These are phyloP conservation scores for Rattus norvegicus DNA, from an alignment of 2,113 vertebrate genomes.

Conservation along the genomic window DNA sequence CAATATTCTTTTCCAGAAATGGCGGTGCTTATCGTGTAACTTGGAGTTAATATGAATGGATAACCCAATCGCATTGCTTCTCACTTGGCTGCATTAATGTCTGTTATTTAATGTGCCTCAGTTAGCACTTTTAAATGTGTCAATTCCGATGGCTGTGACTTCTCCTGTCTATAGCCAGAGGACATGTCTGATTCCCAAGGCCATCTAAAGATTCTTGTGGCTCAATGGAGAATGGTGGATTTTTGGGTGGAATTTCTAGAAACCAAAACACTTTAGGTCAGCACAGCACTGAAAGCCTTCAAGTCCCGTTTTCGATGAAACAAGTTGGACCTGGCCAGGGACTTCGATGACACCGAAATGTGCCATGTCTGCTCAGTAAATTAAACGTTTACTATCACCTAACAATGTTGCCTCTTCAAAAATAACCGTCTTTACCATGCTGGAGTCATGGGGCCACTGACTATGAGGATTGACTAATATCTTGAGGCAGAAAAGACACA, in stretches of 20 bases:
- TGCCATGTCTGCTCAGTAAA: background rate
- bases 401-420: background rate
- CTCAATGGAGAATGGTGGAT: background rate
- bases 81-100: slow-evolving; percentile 42
- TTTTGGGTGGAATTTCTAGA: slow-evolving; percentile 30
- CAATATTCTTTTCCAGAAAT: slow-evolving; percentile 44
- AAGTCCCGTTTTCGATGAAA: background rate
- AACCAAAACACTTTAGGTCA: background rate
- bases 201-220: background rate
- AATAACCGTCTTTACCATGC: background rate
- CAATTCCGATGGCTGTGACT: background rate
- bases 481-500: background rate
- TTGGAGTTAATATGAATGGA: slow-evolving; percentile 60
- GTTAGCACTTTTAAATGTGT: slow-evolving; percentile 50
- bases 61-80: slow-evolving; percentile 53
- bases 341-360: background rate
- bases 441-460: background rate
- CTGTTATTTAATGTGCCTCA: slow-evolving; percentile 51
- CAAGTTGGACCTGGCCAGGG: background rate
- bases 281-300: background rate
- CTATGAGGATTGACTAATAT: background rate
- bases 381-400: background rate
- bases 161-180: slow-evolving; percentile 17
- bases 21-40: slow-evolving; percentile 22
- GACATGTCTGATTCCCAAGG: background rate